Evolutionary conservation across 1,140 invertebrate species (phyloP), one percentile per base, ranked within the genome.

Genomic region (Papilio aristodemus): DNA sequence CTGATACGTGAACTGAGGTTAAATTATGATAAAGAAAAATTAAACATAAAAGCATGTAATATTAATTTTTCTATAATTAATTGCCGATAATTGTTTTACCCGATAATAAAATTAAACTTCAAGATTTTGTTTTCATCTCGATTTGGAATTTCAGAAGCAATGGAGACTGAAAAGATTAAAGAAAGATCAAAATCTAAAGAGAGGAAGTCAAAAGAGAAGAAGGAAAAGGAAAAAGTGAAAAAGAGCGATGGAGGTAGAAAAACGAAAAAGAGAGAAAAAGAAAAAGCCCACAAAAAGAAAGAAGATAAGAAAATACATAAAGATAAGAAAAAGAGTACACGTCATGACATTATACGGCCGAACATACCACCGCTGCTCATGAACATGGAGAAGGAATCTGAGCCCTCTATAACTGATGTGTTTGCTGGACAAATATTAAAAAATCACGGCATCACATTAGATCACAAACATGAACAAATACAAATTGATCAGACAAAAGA

Each of bases 371-470:
- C 89, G 5, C 72, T 92, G 41, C 72, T 92, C 2, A 92, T 92
- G 91, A 92, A 92, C 68, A 87, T 92, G 69, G 91, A 92, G 68
- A 92, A 92, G 64, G 83, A 82, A 67, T 89, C 91, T 27, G 92
- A 93, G 38, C 91, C 89, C n/a, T 93, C 93, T 17, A 94, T 94
- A 27, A 93, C 93, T 7, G 93, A 93, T 84, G 92, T 93, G 0
- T 93, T 94, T 79, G 93, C 93, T 60, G 93, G 93, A 37, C 93
- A 93, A 71, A 92, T 92, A 63, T 75, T 92, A 5, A 92, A 92
- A 70, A 89, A 88, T 32, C 91, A 92, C 81, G 91, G 91, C 0
- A 85, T 92, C 2, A 83, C 70, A 17, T 62, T 90, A 43, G 89
- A 89, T 38, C 50, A 72, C 37, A 85, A 82, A 86, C 76, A 86